Evolutionary conservation across 2,113 vertebrate species (phyloP), one percentile per base, ranked within the genome.

Genomic region (Peromyscus californicus): DNA sequence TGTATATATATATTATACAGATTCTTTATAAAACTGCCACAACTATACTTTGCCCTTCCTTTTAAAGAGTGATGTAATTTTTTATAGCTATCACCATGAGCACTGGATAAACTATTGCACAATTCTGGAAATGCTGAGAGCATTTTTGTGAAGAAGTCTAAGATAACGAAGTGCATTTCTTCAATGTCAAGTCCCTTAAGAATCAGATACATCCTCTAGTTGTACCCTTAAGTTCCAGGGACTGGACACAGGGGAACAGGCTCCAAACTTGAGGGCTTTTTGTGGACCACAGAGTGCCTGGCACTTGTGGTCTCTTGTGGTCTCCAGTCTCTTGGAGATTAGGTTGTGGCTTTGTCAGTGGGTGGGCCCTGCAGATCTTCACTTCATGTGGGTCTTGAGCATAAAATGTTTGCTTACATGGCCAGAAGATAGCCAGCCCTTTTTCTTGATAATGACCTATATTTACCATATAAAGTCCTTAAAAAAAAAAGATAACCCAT

Each of bases 101-200:
- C 31, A 3, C 59, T 75, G 48, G 48, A 45, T 95, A 63, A 76
- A 80, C 24, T n/a, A 17, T 94, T 80, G 22, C 54, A 42, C 33
- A 79, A 19, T 74, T 90, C 70, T 85, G 67, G 57, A 91, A 94
- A 65, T 65, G 67, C 67, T n/a, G 79, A 72, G 11, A 84, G 33
- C 67, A 42, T 89, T 74, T 89, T 75, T 85, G 70, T 24, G 80
- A 96, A 94, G 76, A 96, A 87, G 69, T 75, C 48, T 94, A 91
- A 90, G 78, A 57, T 78, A 90, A 94, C 26, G 42, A 84, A 75
- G 24, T 59, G 2, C 12, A 1, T 90, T 96, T 95, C 89, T 80
- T n/a, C 48, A 88, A 3, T 59, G 85, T 91, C 36, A 84, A n/a
- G 17, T 94, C 57, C 80, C 92, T 45, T 85, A 93, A 75, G 85